Conservation (phyloP, 2,888 invertebrate species). For the Tipula unca region DNA sequence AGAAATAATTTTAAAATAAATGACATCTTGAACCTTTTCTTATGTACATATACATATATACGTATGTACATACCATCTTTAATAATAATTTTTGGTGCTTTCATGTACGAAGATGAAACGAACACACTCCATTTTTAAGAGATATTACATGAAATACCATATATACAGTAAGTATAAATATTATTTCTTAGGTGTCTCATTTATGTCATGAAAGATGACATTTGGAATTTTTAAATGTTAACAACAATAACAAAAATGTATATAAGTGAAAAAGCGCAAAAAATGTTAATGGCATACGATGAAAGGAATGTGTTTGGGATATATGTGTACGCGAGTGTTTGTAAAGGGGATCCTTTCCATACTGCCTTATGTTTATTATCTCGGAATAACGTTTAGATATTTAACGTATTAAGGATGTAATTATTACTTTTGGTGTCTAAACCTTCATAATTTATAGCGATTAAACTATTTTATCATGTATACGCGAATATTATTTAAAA, state of each 20-base stretch:
- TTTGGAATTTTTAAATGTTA: slow-evolving; percentile 2
- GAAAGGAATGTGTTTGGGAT: not conserved
- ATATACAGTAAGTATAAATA: not conserved
- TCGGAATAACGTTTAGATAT: not conserved
- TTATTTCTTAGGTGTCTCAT: not conserved
- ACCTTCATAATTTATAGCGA: not conserved
- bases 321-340: not conserved
- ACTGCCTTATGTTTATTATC: not conserved
- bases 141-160: not conserved
- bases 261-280: slow-evolving; percentile 3
- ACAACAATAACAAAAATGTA: not conserved
- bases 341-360: not conserved
- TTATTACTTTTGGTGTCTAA: not conserved
- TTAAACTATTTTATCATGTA: not conserved
- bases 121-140: not conserved
- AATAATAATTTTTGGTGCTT: not conserved
- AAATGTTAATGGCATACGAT: not conserved
- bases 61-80: not conserved
- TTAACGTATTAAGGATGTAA: not conserved
- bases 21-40: not conserved
- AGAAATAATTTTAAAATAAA: not conserved
- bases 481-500: too few relatives aligned
- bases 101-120: not conserved
- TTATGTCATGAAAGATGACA: slow-evolving; percentile 14
- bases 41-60: not conserved